Evolutionary conservation across 2,113 vertebrate genomes (phyloP), one percentile per base, ranked within the genome.

Genomic region (Platysternon megacephalum): DNA sequence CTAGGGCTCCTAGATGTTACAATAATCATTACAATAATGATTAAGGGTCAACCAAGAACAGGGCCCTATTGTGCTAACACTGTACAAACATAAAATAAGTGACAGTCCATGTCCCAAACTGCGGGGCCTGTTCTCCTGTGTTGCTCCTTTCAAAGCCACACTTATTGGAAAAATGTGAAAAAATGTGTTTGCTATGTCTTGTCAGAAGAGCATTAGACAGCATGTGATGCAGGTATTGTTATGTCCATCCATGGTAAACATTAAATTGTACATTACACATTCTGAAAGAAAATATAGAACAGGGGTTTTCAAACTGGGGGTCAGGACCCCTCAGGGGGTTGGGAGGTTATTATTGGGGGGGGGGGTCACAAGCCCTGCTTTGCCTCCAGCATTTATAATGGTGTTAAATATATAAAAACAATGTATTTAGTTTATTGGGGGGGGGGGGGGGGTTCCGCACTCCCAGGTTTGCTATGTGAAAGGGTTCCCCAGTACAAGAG

Each of bases 61-160:
- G 14, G 29, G 29, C 61, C 58, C 32, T 35, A 35, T 35, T 28
- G 29, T 35, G 61, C 14, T 17, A 35, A 14, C 32, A 17, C 32
- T 8, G 12, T 32, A 65, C 61, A 32, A 65, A 17, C 61, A 35
- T 16, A 65, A 32, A 35, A 65, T 35, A 74, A 24, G 72, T 24
- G n/a, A 22, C 9, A 24, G 21, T 42, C 19, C 39, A 13, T 78
- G 26, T 53, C 22, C 76, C 32, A 82, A 42, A 49, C 53, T 8
- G 58, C 53, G 11, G 9, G 0, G 0, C 22, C 35, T 28, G 6
- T 14, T 32, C 7, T 51, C 35, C 4, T 2, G 1, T 0, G 1
- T 19, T 1, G 0, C 61, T 76, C 21, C n/a, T 6, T 17, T 58
- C 24, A 55, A 72, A 65, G 9, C 44, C 53, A 5, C 0, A 49